A percentile compares a stretch with the other conserved stretches of the same genome.
Evolutionary conservation across 2,113 vertebrate species (phyloP).

Genomic region (Columba janthina): DNA sequence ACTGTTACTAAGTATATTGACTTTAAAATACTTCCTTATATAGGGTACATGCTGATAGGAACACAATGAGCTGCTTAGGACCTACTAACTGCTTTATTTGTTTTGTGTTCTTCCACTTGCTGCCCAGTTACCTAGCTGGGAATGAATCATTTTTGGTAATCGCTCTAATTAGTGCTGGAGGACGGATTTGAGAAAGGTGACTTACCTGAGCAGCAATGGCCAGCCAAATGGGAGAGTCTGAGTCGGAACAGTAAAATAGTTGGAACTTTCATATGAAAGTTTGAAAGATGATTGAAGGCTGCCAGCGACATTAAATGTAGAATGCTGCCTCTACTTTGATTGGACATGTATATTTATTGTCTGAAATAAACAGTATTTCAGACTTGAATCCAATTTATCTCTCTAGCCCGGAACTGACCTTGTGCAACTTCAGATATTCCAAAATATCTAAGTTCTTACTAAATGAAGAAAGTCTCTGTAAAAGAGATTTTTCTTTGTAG

Average conservation of each 20-base stretch:
- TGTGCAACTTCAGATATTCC: neutral
- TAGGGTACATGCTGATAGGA: fast-evolving
- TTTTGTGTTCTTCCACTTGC: neutral
- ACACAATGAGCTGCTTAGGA: neutral
- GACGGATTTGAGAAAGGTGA: neutral
- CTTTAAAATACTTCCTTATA: neutral
- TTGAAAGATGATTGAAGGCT: neutral
- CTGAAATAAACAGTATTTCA: neutral
- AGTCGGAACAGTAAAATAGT: neutral
- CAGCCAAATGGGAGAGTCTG: neutral
- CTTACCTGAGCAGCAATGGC: neutral
- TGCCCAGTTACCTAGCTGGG: neutral
- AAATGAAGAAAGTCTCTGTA: neutral
- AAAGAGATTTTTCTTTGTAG: neutral
- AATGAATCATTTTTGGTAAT: neutral
- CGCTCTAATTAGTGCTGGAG: neutral
- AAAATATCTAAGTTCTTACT: neutral
- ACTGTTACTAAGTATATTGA: neutral
- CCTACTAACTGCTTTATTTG: neutral
- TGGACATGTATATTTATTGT: neutral
- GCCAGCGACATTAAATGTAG: neutral
- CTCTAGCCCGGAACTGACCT: neutral
- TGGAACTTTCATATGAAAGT: neutral
- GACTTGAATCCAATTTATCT: neutral
- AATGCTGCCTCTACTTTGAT: neutral